These are phyloP conservation scores for Adelges cooleyi DNA, from an alignment of 1,140 invertebrate species.

Conservation along the genomic window DNA sequence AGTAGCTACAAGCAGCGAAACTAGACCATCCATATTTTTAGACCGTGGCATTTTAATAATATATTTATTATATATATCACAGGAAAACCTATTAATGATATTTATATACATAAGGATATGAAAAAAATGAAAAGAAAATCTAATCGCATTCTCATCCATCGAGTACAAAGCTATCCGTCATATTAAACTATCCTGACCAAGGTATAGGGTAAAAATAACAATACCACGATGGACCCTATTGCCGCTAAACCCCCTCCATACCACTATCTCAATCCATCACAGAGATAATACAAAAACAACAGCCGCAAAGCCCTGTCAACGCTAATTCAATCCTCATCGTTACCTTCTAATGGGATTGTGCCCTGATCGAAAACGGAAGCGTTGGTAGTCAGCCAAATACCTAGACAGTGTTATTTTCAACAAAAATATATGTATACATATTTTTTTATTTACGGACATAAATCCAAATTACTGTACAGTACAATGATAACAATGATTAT, in stretches of 20 bases:
- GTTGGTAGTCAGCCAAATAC: no score
- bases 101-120: no score
- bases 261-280: constrained; percentile 13
- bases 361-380: not conserved
- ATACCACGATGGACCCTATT: not conserved
- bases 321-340: constrained; percentile 16
- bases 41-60: no score
- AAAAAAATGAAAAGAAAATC: constrained; percentile 11
- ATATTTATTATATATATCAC: no score
- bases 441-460: no score
- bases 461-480: no score
- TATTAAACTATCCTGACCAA: not conserved
- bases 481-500: no score
- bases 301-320: constrained; percentile 10
- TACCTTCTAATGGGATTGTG: not conserved
- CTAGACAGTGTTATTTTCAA: no score
- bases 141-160: constrained; percentile 6
- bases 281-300: constrained; percentile 21
- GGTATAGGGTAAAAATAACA: constrained; percentile 20
- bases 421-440: no score
- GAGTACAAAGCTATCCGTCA: constrained; percentile 13
- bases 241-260: not conserved
- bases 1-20: no score
- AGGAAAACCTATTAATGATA: not conserved
- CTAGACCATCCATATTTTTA: no score